Conservation (phyloP, 2,888 invertebrate species). For the Neoitamus cyanurus region DNA sequence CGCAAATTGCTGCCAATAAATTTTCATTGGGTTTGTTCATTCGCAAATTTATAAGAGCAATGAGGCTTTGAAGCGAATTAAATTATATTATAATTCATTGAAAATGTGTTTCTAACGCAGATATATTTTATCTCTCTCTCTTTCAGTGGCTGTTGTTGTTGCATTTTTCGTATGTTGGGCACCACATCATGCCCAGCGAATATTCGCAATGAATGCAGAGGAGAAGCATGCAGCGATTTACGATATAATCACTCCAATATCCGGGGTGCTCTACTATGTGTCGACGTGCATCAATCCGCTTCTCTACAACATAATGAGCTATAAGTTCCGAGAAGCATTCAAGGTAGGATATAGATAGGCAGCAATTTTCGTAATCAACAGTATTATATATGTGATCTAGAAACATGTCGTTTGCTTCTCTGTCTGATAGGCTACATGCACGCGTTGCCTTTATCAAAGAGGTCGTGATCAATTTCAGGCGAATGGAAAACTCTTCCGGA, state of each 20-base stretch:
- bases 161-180: slow-evolving; percentile 84
- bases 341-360: slow-evolving; percentile 72
- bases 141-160: slow-evolving; percentile 80
- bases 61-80: too few species aligned
- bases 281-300: slow-evolving; percentile 90
- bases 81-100: too few species aligned
- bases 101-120: too few species aligned
- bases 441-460: slow-evolving; percentile 35
- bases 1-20: too few species aligned
- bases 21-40: too few species aligned
- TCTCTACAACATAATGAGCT: slow-evolving; percentile 90
- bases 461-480: background rate
- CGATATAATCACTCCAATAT: slow-evolving; percentile 69
- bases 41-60: too few species aligned
- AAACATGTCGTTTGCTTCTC: slow-evolving; percentile 52
- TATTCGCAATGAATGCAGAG: slow-evolving; percentile 72
- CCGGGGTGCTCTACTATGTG: slow-evolving; percentile 86
- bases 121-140: slow-evolving; percentile 20
- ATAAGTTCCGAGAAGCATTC: slow-evolving; percentile 88
- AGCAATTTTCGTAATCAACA: slow-evolving; percentile 31
- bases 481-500: slow-evolving; percentile 42
- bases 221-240: slow-evolving; percentile 47
- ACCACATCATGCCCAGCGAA: slow-evolving; percentile 87
- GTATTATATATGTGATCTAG: slow-evolving; percentile 51
- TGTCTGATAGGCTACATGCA: slow-evolving; percentile 50